Base-by-base conservation (phyloP, 1,140 invertebrate genomes). In the Nephila pilipes region DNA sequence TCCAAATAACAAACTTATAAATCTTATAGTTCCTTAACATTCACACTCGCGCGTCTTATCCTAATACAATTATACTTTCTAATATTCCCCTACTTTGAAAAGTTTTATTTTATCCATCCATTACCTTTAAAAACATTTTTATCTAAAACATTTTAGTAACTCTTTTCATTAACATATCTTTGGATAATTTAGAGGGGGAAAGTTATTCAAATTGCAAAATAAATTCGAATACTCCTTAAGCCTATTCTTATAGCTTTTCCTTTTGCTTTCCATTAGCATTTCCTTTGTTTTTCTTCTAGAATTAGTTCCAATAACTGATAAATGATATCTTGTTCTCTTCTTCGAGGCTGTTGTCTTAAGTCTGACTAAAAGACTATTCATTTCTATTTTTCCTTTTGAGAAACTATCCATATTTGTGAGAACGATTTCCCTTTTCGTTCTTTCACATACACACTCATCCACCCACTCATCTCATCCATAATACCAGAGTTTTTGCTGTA, bases 271-370 rank as follows among this genome's bases (percentile, higher is more conserved):
- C 65, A 75, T 75, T 32, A 75, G 65, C 32, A 75, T 75, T 75
- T 29, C 5, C 29, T 75, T 75, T 18, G 16, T 75, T 75, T 25
- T 75, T 75, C 32, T 75, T 75, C 69, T 32, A 36, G 63, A 36
- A 75, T 75, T 36, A 36, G 14, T 32, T 75, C 69, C 69, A 75
- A 75, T 75, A 75, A 75, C 12, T 75, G 25, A 75, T 32, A 36
- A 75, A 75, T 36, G 29, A 75, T 75, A 75, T 75, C 69, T 32
- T 36, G 69, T 75, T 75, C 69, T 29, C 29, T 14, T 75, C 69
- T 75, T 16, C 29, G 2, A 18, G 69, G 5, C 12, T 75, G 29
- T 75, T 75, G 32, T 75, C 36, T 75, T 75, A 32, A 36, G 29
- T 75, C 69, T 5, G 2, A 16, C 29, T 75, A 29, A 36, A 75